Base-by-base conservation (phyloP, 2,113 vertebrate genomes). In the Cebidichthys violaceus region DNA sequence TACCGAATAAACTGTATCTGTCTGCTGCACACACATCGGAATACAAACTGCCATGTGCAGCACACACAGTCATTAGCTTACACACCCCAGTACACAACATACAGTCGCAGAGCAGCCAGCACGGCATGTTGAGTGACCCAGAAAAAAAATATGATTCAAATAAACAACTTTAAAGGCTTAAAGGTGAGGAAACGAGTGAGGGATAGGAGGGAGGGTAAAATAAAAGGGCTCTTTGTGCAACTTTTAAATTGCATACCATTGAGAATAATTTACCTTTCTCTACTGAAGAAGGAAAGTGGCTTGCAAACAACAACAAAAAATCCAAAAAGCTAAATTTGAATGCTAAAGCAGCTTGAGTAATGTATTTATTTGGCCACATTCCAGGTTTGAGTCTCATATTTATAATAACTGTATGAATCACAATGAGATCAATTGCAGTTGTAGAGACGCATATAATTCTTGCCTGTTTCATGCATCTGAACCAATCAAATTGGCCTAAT, bases 61-160 rank as follows among this genome's bases (percentile, higher is more conserved):
- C 47, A 47, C 62, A 81, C 69, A 27, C 60, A 72, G 69, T 71
- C 81, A 75, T 77, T 67, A 5, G 29, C 74, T 73, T 59, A 84
- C 80, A 86, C 84, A 79, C 81, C 73, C 81, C 78, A 33, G 39
- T 71, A 60, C 67, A 82, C 82, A 88, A 29, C 43, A 88, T 74
- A 59, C 22, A 64, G 50, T 55, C 37, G 31, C 57, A 33, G 88
- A 54, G 59, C 69, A 61, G 69, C 41, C 59, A 35, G 22, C 31
- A 22, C 17, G 54, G 55, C 64, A 67, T 64, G 79, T 24, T 4
- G 39, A 78, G 69, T 75, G 87, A 93, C 90, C 88, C 85, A 45
- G 81, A 90, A 91, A 90, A 69, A 65, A 78, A 75, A 71, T 43
- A 22, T 79, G 45, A 84, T 83, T 55, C 22, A 47, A 81, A 85